A percentile compares a stretch with the other conserved stretches of the same genome.
These are phyloP conservation scores for Tigriopus californicus DNA, from an alignment of 2,888 invertebrate genomes.

Conservation along the genomic window DNA sequence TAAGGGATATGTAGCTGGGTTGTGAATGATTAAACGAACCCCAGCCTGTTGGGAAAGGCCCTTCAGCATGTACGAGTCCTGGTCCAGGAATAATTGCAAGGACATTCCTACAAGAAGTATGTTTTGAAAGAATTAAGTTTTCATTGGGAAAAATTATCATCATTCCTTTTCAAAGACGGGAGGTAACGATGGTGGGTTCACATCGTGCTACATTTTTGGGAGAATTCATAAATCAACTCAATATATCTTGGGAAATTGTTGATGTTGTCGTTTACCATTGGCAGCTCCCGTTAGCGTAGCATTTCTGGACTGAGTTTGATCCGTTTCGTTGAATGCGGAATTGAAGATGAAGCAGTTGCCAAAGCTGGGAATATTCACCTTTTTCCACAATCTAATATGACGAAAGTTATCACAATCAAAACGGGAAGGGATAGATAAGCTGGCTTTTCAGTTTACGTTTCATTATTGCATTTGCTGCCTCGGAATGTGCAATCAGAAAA, in stretches of 20 bases:
- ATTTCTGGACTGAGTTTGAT: background rate
- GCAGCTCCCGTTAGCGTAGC: background rate
- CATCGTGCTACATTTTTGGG: too few species aligned
- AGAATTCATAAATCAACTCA: too few species aligned
- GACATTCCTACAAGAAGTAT: background rate
- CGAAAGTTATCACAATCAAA: too few species aligned
- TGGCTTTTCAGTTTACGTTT: background rate
- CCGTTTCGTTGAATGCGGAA: background rate
- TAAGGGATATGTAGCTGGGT: background rate
- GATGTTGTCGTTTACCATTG: background rate
- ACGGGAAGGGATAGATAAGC: too few species aligned
- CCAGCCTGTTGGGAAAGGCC: background rate
- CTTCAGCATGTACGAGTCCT: background rate
- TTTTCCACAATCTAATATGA: background rate
- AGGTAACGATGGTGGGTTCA: too few species aligned
- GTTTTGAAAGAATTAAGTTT: background rate
- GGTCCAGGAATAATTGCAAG: background rate
- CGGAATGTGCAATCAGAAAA: background rate
- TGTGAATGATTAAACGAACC: background rate
- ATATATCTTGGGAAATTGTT: too few species aligned
- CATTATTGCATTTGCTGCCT: background rate
- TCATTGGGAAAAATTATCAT: too few species aligned
- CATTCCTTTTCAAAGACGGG: too few species aligned
- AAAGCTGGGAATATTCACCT: background rate
- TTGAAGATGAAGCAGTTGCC: constrained; percentile 1